A percentile compares a stretch with the other conserved stretches of the same genome.
Evolutionary conservation across 23 tunicate genomes (phyloP).

Genomic region (Clavelina lepadiformis): DNA sequence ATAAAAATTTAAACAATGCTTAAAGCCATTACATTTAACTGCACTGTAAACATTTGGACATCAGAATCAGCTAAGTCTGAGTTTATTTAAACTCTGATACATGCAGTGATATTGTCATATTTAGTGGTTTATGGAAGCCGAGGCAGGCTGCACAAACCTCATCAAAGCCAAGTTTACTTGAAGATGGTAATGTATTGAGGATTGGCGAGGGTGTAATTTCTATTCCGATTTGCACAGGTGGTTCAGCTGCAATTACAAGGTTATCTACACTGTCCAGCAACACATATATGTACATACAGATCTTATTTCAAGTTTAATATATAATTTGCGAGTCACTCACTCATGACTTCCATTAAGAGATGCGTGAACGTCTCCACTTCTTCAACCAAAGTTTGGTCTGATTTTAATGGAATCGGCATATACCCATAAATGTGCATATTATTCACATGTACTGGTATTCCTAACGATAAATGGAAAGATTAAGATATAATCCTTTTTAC

Average conservation of each 20-base stretch:
- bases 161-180: constrained; percentile 56
- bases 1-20: not conserved
- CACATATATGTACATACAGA: not conserved
- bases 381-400: constrained; percentile 37
- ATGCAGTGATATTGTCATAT: not conserved
- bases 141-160: constrained; percentile 22
- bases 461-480: constrained; percentile 3
- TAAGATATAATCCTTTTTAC: not conserved
- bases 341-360: constrained; percentile 77
- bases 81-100: no score
- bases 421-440: constrained; percentile 63
- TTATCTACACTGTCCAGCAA: not conserved
- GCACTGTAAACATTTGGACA: not conserved
- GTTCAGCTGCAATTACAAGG: constrained; percentile 51
- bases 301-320: not conserved
- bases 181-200: not conserved
- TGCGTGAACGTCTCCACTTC: constrained; percentile 63
- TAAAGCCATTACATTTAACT: not conserved
- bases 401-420: constrained; percentile 63
- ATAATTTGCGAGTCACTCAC: constrained; percentile 23
- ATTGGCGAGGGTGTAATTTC: constrained; percentile 26
- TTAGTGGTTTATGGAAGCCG: not conserved
- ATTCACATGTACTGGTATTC: constrained; percentile 61
- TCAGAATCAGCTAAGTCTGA: not conserved
- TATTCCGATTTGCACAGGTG: constrained; percentile 86